Evolutionary conservation across 2,113 vertebrate species (phyloP), one percentile per base, ranked within the genome.

Genomic region (Eclectus roratus): DNA sequence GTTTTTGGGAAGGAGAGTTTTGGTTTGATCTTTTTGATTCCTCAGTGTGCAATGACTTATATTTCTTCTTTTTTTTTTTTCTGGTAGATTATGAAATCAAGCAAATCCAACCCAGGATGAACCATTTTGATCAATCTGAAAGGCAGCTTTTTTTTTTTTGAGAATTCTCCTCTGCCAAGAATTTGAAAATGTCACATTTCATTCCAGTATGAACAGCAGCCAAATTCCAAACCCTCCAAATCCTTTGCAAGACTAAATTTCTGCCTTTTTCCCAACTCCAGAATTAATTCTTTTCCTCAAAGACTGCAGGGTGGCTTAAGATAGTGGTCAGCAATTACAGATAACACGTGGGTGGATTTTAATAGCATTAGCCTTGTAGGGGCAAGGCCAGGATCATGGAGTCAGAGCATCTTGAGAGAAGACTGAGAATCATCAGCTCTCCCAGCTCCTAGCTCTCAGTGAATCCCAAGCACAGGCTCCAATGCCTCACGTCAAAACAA

Each of bases 131-230:
- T 96, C 85, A 91, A 87, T 91, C 83, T 81, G 90, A 96, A 96
- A 95, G 76, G 92, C 92, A 93, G 93, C 85, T 96, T 96, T 97
- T 35, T 56, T 49, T 19, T n/a, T 96, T 94, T 93, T 86, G 82
- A 96, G 88, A 94, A 85, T 89, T 94, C 86, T 84, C 69, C 52
- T 91, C 91, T 94, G 94, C 94, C 94, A 96, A 96, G 94, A 95
- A 94, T 92, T 66, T 96, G 80, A 94, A 96, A 95, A 96, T 96
- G 96, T 96, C 96, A 96, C 86, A 95, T 96, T 96, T 97, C 92
- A 95, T 93, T 96, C 94, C 96, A 96, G 91, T 25, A 94, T 79
- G 94, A 96, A 96, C 91, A 93, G 92, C 90, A 96, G 93, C 94
- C 96, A 97, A 89, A 94, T 93, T 94, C 90, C 31, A 0, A 96